Base-by-base conservation (phyloP, 2,888 invertebrate species). In the Abscondita cerata region DNA sequence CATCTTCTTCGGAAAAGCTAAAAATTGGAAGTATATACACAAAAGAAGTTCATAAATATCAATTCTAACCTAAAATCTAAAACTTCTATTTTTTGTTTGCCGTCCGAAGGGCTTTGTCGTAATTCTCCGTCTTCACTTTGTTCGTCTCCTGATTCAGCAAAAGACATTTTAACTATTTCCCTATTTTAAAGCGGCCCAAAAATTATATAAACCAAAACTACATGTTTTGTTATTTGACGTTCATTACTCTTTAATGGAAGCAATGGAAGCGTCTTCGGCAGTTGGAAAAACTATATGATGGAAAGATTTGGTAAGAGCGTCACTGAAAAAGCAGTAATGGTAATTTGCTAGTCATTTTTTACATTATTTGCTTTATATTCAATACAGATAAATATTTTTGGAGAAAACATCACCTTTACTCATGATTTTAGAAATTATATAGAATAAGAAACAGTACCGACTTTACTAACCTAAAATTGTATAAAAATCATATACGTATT, bases 91-190 rank as follows among this genome's bases (percentile, higher is more conserved):
- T 73, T 74, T 46, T 74, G 72, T 31, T 69, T 62, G 20, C 53
- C 40, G 46, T 76, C 75, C 31, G 70, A 80, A 70, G 92, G 92
- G 78, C 91, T 92, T 75, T 89, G 89, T 72, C 87, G 87, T 78
- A 93, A 83, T 85, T 93, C 93, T 69, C 93, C 93, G 81, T 93
- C 93, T 82, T 93, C 93, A 80, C 92, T 92, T 82, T 90, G 90
- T 76, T 90, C 89, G 77, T 90, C 90, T 55, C 79, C 84, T 41
- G 81, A 81, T 65, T 81, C 83, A 67, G 71, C 73, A 63, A 70
- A 77, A 58, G 80, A 79, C 81, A 81, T 81, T 67, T 52, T 60
- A 47, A 18, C 8, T 44, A 4, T 15, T 11, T 8, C 19, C 18
- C 9, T 18, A 16, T 6, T 18, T 41, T 8, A 44, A 44, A 44